Conservation (phyloP, 2,888 invertebrate species). For the Steinernema carpocapsae region DNA sequence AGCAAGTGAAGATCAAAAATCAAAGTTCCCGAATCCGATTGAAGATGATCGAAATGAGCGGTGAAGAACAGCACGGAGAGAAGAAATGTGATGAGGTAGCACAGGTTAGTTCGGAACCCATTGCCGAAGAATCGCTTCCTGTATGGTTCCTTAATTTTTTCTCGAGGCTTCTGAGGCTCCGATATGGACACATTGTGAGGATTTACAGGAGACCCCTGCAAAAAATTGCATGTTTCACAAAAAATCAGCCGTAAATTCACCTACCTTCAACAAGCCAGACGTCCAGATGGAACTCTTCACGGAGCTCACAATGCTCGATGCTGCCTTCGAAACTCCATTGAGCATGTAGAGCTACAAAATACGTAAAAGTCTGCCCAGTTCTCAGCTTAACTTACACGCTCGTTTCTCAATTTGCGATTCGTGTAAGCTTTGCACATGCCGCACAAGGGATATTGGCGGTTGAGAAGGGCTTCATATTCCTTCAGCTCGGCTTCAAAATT, state of each 20-base stretch:
- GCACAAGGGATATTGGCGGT: conserved; percentile 54
- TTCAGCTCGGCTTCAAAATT: conserved; percentile 54
- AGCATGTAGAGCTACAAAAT: too few species aligned
- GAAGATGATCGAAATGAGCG: conserved; percentile 25
- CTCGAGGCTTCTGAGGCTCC: neutral
- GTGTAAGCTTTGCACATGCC: conserved; percentile 48
- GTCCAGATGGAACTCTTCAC: neutral
- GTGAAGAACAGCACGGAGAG: conserved; percentile 28
- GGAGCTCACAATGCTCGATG: neutral
- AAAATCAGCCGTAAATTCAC: neutral
- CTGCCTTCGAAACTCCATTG: neutral
- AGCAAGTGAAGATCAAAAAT: neutral
- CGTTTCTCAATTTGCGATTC: conserved; percentile 46
- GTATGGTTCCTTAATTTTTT: neutral
- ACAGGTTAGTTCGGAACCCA: neutral
- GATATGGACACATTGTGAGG: neutral
- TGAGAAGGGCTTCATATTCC: conserved; percentile 48
- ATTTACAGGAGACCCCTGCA: conserved; percentile 3
- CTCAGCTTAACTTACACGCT: neutral
- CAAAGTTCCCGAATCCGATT: neutral
- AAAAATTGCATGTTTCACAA: neutral
- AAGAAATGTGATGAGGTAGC: neutral
- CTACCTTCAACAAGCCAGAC: too few species aligned
- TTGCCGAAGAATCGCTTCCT: conserved; percentile 31
- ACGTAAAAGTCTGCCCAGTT: neutral